Evolutionary conservation across 2,113 vertebrate species (phyloP).

Genomic region (Podarcis cretensis): DNA sequence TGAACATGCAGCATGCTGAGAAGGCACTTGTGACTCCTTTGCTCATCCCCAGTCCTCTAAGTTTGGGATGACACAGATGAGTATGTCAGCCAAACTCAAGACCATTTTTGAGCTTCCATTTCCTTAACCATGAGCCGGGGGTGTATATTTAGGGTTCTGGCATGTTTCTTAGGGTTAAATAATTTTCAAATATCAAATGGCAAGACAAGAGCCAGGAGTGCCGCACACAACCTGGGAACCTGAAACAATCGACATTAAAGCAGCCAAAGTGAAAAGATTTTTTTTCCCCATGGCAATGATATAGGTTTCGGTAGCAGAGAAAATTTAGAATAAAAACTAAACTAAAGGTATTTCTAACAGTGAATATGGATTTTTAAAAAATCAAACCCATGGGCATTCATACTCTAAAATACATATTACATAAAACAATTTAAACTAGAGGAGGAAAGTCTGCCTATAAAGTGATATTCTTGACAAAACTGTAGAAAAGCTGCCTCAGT

Average conservation of each 20-base stretch:
- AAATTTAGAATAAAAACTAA: neutral
- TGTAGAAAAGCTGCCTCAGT: constrained; percentile 13
- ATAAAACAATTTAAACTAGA: neutral
- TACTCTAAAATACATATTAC: neutral
- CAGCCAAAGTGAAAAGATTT: neutral
- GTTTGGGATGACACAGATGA: no score
- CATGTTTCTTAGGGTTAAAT: neutral
- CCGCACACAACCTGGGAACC: neutral
- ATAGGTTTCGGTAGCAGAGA: neutral
- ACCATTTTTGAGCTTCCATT: no score
- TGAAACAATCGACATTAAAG: constrained; percentile 3
- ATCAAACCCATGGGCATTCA: neutral
- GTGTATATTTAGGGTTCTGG: neutral
- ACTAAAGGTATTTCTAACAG: neutral
- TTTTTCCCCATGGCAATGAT: neutral
- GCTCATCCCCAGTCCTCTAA: no score
- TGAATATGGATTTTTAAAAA: neutral
- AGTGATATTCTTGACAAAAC: constrained; percentile 22
- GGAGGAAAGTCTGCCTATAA: neutral
- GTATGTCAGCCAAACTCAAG: no score
- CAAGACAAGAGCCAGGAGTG: neutral
- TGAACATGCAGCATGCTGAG: no score
- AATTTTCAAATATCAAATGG: neutral
- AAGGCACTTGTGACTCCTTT: no score
- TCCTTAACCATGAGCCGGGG: no score